A percentile compares a stretch with the other conserved stretches of the same genome.
These are phyloP conservation scores for Nematolebias whitei DNA, from an alignment of 2,113 vertebrate species.

Conservation along the genomic window DNA sequence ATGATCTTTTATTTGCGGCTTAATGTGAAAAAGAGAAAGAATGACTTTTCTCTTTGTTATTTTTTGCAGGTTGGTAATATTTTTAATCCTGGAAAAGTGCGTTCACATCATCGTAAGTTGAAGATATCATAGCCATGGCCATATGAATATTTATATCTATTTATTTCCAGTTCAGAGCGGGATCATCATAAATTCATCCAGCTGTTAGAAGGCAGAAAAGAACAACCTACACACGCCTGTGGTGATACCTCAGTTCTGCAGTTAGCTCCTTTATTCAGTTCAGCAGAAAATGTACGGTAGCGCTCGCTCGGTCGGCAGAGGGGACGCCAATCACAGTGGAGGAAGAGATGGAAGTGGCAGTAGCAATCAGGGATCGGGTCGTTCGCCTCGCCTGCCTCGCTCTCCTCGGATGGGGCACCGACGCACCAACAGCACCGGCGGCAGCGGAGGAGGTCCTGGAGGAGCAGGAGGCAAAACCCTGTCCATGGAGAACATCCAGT, in stretches of 20 bases:
- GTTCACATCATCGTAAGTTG: slow-evolving; percentile 18
- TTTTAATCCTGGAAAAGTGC: slow-evolving; percentile 23
- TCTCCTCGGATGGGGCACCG: slow-evolving; percentile 96
- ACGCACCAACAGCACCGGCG: slow-evolving; percentile 96
- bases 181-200: slow-evolving; percentile 7
- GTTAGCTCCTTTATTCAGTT: slow-evolving; percentile 4
- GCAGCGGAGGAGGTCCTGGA: slow-evolving; percentile 86
- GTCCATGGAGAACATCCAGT: slow-evolving; percentile 99
- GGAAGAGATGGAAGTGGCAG: slow-evolving; percentile 75
- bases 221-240: not conserved
- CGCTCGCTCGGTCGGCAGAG: slow-evolving; percentile 93
- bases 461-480: slow-evolving; percentile 92
- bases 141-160: slow-evolving; percentile 43
- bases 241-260: slow-evolving; percentile 6
- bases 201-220: not conserved
- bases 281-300: slow-evolving; percentile 90
- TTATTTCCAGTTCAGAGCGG: slow-evolving; percentile 39
- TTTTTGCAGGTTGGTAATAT: slow-evolving; percentile 55
- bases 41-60: slow-evolving; percentile 1
- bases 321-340: slow-evolving; percentile 82
- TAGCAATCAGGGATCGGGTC: slow-evolving; percentile 88
- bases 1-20: no score
- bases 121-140: slow-evolving; percentile 4
- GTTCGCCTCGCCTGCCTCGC: slow-evolving; percentile 92
- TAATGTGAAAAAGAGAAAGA: no score